Base-by-base conservation (phyloP, 1,140 invertebrate species). In the Aphelinus atriplicis region DNA sequence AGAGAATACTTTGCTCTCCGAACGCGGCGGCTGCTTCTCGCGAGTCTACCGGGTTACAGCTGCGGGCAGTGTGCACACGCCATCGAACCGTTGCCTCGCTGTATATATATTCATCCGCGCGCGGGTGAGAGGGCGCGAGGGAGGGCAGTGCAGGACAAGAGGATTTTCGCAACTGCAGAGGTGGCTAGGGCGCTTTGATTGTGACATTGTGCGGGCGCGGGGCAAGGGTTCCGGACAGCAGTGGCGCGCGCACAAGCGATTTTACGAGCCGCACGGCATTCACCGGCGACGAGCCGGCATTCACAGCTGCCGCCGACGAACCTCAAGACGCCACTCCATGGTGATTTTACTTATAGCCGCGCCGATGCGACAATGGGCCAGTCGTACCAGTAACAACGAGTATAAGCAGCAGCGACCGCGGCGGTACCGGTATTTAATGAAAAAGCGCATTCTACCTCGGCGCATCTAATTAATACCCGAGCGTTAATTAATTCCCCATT, bases 171-270 rank as follows among this genome's bases (percentile, higher is more conserved):
- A 71, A 73, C 77, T 82, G 82, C 77, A 81, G 80, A 80, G 81
- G 75, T 79, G 78, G 10, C 26, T 0, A 26, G 26, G 26, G 26
- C 26, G 79, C 82, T 86, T 85, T 86, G 85, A 86, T 86, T 86
- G 84, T 84, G 80, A 85, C 80, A 86, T 86, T 86, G 84, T 86
- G 80, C 78, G 68, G 3, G 3, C 65, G 47, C 51, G 73, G 81
- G 77, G 26, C 26, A 77, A 81, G 82, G 81, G 79, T 77, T 77
- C 67, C 67, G 75, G 73, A 2, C 43, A 72, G 72, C 77, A 73
- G n/a, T 9, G 2, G 26, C 6, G 7, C 2, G 64, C 26, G n/a
- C 42, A 42, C 42, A 42, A 50, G 77, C 78, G 80, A 84, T 81
- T 85, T 84, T 80, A 79, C 79, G 78, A 78, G 71, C 76, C 2